Evolutionary conservation across 2,113 vertebrate genomes (phyloP), one percentile per base, ranked within the genome.

Genomic region (Crotalus viridis): DNA sequence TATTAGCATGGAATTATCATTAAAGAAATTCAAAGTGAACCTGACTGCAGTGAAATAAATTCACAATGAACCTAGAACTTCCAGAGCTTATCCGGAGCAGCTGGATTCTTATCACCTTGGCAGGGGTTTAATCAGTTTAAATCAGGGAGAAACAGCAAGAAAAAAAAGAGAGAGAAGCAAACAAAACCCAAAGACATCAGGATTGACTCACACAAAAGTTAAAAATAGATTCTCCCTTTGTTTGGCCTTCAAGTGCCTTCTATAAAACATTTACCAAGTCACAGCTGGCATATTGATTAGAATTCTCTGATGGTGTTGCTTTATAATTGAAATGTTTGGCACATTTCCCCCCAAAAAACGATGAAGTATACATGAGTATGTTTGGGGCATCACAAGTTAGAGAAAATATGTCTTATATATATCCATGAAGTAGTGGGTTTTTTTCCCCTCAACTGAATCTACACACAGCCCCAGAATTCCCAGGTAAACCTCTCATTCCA

Each of bases 261-360:
- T 39, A 43, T 91, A 91, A 91, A 91, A n/a, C 48, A 61, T 92
- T 94, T 89, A 89, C 52, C 12, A 93, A 94, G 89, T n/a, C 46
- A 5, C 1, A 61, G 91, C 2, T 26, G 15, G 89, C 10, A 87
- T 26, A 91, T 24, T 0, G 56, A 88, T 69, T 93, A 89, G n/a
- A 46, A 10, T 57, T 4, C 56, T 28, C 3, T 19, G 89, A 89
- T 64, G 33, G 48, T 28, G 19, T 19, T 0, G 39, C 43, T 89
- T 94, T 90, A 54, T 3, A 91, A 55, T 1, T 52, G 0, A 28
- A 3, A 87, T 64, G 61, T 4, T 1, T 15, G 89, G 94, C 94
- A 94, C 3, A 46, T 51, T 93, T 95, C 86, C 85, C 7, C 22
- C 9, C 81, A 51, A 10, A 7, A 1, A 13, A 7, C 69, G 28